phyloP scores from a whole-genome alignment of 92 coral and sea anemone species.

The Desmophyllum pertusum region DNA sequence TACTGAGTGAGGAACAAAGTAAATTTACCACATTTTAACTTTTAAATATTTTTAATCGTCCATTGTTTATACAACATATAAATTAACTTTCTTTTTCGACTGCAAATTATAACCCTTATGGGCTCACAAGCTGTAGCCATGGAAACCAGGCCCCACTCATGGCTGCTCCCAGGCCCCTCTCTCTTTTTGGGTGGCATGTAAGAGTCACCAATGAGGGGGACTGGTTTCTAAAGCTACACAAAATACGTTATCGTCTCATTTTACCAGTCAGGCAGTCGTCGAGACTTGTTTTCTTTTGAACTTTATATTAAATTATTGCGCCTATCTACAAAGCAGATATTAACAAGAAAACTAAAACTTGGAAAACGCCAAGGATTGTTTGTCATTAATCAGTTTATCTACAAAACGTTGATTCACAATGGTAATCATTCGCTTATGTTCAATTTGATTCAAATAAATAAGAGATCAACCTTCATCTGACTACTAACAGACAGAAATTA shows the following conservation, averaged over 20 bases:
- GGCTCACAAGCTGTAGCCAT: neutral
- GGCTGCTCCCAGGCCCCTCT: neutral
- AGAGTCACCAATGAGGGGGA: neutral
- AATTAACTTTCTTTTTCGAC: neutral
- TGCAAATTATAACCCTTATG: neutral
- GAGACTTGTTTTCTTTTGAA: neutral
- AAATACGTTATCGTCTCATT: neutral
- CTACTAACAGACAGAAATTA: neutral
- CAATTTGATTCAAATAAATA: constrained; percentile 25
- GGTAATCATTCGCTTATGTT: neutral
- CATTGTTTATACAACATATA: neutral
- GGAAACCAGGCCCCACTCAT: neutral
- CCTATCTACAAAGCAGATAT: constrained; percentile 35
- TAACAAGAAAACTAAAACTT: constrained; percentile 1
- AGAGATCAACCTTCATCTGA: constrained; percentile 9
- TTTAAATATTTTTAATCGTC: constrained; percentile 14
- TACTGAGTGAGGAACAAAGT: neutral
- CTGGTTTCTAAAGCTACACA: neutral
- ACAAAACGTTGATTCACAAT: constrained; percentile 7
- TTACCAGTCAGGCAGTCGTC: neutral
- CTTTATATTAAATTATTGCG: constrained; percentile 10
- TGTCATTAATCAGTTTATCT: neutral
- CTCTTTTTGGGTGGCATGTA: neutral
- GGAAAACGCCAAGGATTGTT: constrained; percentile 10
- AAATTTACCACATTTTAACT: neutral